phyloP scores from a whole-genome alignment of 2,797 vertebrate species.

The Notoglanidium macrostoma region DNA sequence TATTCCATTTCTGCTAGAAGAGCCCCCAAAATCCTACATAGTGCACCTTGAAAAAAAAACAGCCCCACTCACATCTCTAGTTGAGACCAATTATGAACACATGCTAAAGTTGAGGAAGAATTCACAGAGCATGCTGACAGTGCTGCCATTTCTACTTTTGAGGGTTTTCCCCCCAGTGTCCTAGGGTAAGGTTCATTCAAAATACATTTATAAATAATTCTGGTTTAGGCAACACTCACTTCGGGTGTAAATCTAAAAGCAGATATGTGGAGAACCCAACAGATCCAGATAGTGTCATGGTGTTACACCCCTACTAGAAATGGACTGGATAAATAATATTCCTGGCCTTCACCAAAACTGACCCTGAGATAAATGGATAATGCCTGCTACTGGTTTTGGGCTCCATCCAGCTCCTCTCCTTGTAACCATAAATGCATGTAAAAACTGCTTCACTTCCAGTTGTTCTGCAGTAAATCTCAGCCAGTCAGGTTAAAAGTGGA shows the following conservation, averaged over 20 bases:
- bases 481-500: slow-evolving; percentile 59
- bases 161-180: background rate
- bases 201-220: background rate
- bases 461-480: slow-evolving; percentile 65
- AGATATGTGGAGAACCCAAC: background rate
- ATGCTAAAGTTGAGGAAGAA: background rate
- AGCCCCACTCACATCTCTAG: background rate
- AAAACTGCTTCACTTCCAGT: slow-evolving; percentile 48
- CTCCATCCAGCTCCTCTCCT: slow-evolving; percentile 18
- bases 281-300: no score
- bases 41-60: background rate
- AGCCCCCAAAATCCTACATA: no score
- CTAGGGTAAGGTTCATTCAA: background rate
- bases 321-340: slow-evolving; percentile 21
- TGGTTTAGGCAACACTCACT: background rate
- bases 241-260: background rate
- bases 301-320: background rate
- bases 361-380: slow-evolving; percentile 37
- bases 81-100: background rate
- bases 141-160: background rate
- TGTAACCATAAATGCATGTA: slow-evolving; percentile 44
- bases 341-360: slow-evolving; percentile 31
- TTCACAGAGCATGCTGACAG: background rate
- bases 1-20: no score
- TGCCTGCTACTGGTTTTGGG: slow-evolving; percentile 10